These are phyloP conservation scores for Syngnathus typhle DNA, from an alignment of 2,113 vertebrate genomes.

Conservation along the genomic window DNA sequence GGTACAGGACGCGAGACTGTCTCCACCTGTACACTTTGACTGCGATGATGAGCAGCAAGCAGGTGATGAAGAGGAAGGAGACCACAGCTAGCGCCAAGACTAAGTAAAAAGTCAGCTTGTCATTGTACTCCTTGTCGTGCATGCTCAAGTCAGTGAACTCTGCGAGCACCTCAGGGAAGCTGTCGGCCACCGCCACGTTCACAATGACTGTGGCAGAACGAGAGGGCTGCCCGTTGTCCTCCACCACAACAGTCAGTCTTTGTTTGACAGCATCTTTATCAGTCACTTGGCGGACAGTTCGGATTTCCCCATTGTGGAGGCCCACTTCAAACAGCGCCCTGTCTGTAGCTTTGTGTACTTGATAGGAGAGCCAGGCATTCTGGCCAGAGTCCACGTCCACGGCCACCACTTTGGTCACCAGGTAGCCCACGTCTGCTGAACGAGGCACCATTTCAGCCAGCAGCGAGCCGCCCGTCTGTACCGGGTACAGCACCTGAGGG, in stretches of 20 bases:
- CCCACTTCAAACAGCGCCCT: slow-evolving; percentile 10
- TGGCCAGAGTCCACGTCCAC: slow-evolving; percentile 5
- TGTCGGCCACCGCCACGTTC: slow-evolving; percentile 47
- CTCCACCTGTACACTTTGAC: slow-evolving; percentile 29
- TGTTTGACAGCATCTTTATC: slow-evolving; percentile 47
- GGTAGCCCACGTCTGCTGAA: slow-evolving; percentile 3
- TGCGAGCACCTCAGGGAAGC: slow-evolving; percentile 63
- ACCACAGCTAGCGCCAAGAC: slow-evolving; percentile 39
- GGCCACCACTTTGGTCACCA: slow-evolving; percentile 8
- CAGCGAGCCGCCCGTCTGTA: neutral
- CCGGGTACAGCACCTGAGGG: slow-evolving; percentile 5
- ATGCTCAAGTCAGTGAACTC: slow-evolving; percentile 33
- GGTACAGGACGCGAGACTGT: slow-evolving; percentile 42
- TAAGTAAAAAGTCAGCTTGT: slow-evolving; percentile 26
- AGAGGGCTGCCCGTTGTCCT: slow-evolving; percentile 51
- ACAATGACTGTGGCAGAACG: slow-evolving; percentile 44
- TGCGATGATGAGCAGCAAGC: slow-evolving; percentile 51
- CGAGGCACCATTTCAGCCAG: slow-evolving; percentile 6
- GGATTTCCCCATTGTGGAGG: slow-evolving; percentile 23
- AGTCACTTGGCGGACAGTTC: slow-evolving; percentile 13
- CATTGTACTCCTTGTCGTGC: slow-evolving; percentile 15
- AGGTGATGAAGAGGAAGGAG: slow-evolving; percentile 69
- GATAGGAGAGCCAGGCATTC: slow-evolving; percentile 5
- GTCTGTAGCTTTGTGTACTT: slow-evolving; percentile 2
- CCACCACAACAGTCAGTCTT: slow-evolving; percentile 45